A percentile compares a stretch with the other conserved stretches of the same genome.
Evolutionary conservation across 2,888 invertebrate species (phyloP).

Genomic region (Odontocerum albicorne): DNA sequence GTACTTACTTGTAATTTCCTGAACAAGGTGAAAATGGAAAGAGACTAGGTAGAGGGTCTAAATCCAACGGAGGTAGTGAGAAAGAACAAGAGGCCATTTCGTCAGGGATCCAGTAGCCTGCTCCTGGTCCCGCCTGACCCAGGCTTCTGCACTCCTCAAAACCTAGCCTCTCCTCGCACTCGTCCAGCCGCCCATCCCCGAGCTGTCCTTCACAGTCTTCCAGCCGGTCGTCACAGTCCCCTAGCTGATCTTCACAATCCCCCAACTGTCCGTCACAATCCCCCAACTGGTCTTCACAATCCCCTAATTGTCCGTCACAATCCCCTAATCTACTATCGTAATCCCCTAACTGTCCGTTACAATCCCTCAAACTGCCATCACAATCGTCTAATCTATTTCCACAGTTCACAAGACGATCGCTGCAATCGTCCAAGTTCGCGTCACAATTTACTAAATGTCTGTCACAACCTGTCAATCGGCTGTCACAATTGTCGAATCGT

Average conservation of each 20-base stretch:
- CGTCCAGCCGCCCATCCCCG: conserved; percentile 1
- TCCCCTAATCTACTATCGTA: background rate
- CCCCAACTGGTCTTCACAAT: conserved; percentile 5
- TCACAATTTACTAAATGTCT: conserved; percentile 10
- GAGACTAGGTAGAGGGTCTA: conserved; percentile 84
- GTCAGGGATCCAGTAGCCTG: conserved; percentile 38
- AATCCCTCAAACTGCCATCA: conserved; percentile 1
- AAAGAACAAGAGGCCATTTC: conserved; percentile 52
- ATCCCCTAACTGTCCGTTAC: background rate
- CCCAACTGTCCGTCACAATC: conserved; percentile 15
- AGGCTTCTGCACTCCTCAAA: conserved; percentile 19
- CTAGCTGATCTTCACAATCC: conserved; percentile 15
- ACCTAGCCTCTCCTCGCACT: conserved; percentile 9
- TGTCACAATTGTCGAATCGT: conserved; percentile 19
- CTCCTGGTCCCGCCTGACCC: conserved; percentile 11
- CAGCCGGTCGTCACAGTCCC: conserved; percentile 44
- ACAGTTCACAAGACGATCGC: background rate
- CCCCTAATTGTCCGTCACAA: conserved; percentile 6
- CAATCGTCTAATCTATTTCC: conserved; percentile 1
- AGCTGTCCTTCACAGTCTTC: conserved; percentile 16
- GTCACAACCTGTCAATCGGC: conserved; percentile 14
- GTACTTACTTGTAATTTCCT: conserved; percentile 71
- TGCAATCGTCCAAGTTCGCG: conserved; percentile 5
- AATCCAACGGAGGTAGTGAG: conserved; percentile 78
- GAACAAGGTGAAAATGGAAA: conserved; percentile 86